Percentiles rank a stretch among this genome's conserved stretches.
These are phyloP conservation scores for Monochamus saltuarius DNA, from an alignment of 1,140 invertebrate species.

Conservation along the genomic window DNA sequence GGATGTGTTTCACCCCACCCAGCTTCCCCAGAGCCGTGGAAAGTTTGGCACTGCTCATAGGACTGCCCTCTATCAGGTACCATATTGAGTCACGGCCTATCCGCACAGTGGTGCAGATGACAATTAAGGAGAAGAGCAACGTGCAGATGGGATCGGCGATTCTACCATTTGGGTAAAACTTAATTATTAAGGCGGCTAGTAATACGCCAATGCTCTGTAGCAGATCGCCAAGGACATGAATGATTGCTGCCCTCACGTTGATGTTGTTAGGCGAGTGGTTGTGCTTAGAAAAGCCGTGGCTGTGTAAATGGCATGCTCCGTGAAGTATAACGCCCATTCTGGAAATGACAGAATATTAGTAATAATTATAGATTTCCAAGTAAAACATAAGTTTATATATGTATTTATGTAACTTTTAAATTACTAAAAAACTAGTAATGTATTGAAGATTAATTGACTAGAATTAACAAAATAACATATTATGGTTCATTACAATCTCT, in stretches of 20 bases:
- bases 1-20: conserved; percentile 71
- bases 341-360: conserved; percentile 40
- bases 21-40: conserved; percentile 59
- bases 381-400: too few species aligned
- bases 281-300: conserved; percentile 24
- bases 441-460: too few species aligned
- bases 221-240: conserved; percentile 90
- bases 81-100: conserved; percentile 74
- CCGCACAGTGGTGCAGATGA: conserved; percentile 75
- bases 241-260: conserved; percentile 85
- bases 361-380: neutral
- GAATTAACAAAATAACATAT: too few species aligned
- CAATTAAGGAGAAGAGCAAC: conserved; percentile 81
- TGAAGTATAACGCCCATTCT: conserved; percentile 78
- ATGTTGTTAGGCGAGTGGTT: conserved; percentile 62
- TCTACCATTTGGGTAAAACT: conserved; percentile 67
- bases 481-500: too few species aligned
- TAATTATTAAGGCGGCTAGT: conserved; percentile 45
- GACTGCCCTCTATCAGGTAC: conserved; percentile 80
- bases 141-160: conserved; percentile 89
- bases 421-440: too few species aligned
- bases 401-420: too few species aligned
- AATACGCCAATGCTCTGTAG: conserved; percentile 67
- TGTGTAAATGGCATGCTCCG: conserved; percentile 57
- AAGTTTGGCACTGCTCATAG: conserved; percentile 61